Evolutionary conservation across 2,113 vertebrate species (phyloP), one percentile per base, ranked within the genome.

Genomic region (Pituophis catenifer): DNA sequence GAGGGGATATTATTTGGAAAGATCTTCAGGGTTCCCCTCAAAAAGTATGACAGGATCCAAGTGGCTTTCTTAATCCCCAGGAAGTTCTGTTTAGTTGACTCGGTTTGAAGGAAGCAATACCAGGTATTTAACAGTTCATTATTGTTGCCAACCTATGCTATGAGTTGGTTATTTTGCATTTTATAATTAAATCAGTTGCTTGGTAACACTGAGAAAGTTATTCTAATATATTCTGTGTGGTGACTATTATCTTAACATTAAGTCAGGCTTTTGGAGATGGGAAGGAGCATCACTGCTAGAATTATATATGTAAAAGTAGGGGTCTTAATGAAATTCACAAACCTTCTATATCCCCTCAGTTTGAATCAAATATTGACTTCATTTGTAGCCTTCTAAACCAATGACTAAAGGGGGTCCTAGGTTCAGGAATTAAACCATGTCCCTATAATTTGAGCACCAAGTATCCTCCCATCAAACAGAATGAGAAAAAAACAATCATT

Each of bases 101-200:
- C 4, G 5, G 19, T 86, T 85, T 44, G 29, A 13, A 70, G 24
- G 58, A 88, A 57, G 23, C 58, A 23, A 38, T 21, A 59, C 24
- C 7, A 10, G 52, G 52, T 48, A 24, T 88, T 91, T 91, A 33
- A 8, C 15, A 23, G 24, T 53, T 48, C 33, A 48, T 17, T 86
- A 59, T 26, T 12, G 23, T 26, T 70, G 15, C 24, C 33, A 23
- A 87, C 12, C 8, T 9, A 58, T 21, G 62, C 90, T 58, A 9
- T 7, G 65, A 29, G 55, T 62, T 52, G 85, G 24, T 59, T 86
- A 26, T 90, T 94, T 92, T 86, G 58, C 88, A 70, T 50, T 86
- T 89, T 89, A 85, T 89, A 94, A 94, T 92, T 92, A 94, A 92
- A 90, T 55, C 70, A 23, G 93, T 94, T 92, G 88, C 93, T 92